Evolutionary conservation across 1,140 invertebrate genomes (phyloP).

Genomic region (Drosophila kanapiae): DNA sequence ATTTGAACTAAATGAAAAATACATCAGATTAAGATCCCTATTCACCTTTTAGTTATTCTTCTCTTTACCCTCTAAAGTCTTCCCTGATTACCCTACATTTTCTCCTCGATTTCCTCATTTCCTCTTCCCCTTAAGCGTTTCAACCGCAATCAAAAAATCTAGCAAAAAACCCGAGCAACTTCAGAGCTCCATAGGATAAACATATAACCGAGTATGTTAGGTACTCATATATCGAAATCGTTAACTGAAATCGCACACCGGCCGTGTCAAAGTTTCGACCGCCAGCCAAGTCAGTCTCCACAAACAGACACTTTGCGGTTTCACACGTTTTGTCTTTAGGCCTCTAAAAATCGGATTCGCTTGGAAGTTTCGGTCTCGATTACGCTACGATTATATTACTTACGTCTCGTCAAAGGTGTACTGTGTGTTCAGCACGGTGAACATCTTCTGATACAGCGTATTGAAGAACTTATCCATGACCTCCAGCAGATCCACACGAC

Average conservation of each 20-base stretch:
- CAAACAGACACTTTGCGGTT: conserved; percentile 70
- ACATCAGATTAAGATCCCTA: not conserved
- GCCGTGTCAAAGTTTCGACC: conserved; percentile 57
- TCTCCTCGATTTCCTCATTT: conserved; percentile 3
- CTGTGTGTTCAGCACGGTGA: conserved; percentile 96
- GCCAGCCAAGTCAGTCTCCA: conserved; percentile 19
- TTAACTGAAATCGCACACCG: conserved; percentile 71
- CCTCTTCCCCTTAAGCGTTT: conserved; percentile 55
- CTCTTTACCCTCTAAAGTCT: not conserved
- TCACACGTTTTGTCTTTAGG: conserved; percentile 68
- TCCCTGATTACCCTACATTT: not conserved
- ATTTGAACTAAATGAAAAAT: not conserved
- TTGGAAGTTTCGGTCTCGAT: conserved; percentile 17
- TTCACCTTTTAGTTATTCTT: no score
- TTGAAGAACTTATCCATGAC: conserved; percentile 97
- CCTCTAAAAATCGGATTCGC: conserved; percentile 47
- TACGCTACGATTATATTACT: conserved; percentile 85
- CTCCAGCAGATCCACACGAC: conserved; percentile 92
- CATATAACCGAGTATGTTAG: not conserved
- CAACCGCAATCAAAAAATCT: conserved; percentile 52
- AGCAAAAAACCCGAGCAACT: conserved; percentile 26
- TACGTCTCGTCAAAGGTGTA: conserved; percentile 95
- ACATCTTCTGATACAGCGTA: conserved; percentile 97
- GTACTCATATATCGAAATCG: conserved; percentile 17
- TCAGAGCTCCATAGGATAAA: conserved; percentile 7